A percentile compares a stretch with the other conserved stretches of the same genome.
phyloP scores from a whole-genome alignment of 2,797 vertebrate genomes.

The Notamacropus eugenii region DNA sequence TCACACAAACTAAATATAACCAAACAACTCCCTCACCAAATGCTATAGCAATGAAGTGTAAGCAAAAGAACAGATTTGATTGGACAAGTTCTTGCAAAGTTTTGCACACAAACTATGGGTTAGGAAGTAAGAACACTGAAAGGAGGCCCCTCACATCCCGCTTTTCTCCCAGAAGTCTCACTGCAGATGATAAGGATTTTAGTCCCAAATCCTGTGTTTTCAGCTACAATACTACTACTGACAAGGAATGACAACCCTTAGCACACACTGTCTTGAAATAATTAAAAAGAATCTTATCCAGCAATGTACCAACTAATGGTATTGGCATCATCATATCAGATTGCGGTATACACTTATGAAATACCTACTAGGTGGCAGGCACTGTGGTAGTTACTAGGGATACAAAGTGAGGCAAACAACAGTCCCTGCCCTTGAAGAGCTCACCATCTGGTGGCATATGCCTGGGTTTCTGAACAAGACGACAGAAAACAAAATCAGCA shows the following conservation, averaged over 20 bases:
- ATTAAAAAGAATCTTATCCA: neutral
- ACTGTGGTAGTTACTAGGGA: no score
- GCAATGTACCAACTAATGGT: neutral
- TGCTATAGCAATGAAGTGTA: neutral
- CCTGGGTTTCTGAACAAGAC: neutral
- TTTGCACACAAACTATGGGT: neutral
- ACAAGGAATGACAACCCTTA: neutral
- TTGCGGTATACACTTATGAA: neutral
- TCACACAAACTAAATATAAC: slow-evolving; percentile 29
- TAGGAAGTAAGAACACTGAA: neutral
- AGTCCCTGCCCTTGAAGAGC: neutral
- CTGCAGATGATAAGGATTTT: neutral
- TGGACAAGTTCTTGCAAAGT: neutral
- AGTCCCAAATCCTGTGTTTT: neutral
- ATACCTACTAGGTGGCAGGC: no score
- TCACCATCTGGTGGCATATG: neutral
- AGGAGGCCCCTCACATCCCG: neutral
- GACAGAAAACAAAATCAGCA: neutral
- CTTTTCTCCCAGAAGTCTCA: neutral
- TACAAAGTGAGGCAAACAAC: no score
- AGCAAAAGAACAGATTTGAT: neutral
- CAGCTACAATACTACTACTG: no score
- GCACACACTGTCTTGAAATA: neutral
- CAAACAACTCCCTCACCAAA: slow-evolving; percentile 4
- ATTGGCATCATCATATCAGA: neutral